Conservation (phyloP, 1,140 invertebrate genomes). For the Venturia canescens region DNA sequence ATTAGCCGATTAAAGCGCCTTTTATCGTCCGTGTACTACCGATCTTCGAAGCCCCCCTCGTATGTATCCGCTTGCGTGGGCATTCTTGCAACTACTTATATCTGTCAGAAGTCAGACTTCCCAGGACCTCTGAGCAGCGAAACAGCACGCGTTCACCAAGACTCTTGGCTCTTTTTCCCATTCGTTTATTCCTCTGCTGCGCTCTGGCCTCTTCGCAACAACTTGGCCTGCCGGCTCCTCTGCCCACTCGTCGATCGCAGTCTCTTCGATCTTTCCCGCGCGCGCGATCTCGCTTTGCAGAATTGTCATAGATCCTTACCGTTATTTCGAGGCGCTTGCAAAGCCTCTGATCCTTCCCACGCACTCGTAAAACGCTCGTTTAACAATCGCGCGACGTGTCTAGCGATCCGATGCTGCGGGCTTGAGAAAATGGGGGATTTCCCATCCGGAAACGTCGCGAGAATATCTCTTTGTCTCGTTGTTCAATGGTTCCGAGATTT, state of each 20-base stretch:
- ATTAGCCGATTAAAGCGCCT: background rate
- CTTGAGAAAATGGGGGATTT: too few relatives aligned
- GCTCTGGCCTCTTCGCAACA: too few relatives aligned
- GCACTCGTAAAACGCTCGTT: background rate
- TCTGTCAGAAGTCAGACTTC: background rate
- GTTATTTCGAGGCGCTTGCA: constrained; percentile 1
- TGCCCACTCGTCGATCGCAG: background rate
- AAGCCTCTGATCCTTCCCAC: background rate
- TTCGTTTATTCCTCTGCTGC: background rate
- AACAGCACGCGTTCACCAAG: background rate
- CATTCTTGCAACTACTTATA: background rate
- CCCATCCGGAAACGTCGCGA: too few relatives aligned
- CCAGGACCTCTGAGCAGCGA: background rate
- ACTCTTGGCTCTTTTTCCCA: too few relatives aligned
- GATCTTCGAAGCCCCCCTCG: background rate
- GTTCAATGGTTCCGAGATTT: too few relatives aligned
- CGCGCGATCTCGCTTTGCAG: too few relatives aligned
- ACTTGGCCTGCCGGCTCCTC: background rate
- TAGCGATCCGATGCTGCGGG: too few relatives aligned
- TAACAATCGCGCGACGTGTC: background rate
- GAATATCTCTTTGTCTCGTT: too few relatives aligned
- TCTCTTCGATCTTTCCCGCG: background rate
- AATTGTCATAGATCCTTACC: constrained; percentile 2
- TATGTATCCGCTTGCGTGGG: background rate
- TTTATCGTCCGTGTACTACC: background rate